Evolutionary conservation across 2,888 invertebrate genomes (phyloP).

Genomic region (Amaurobius ferox): DNA sequence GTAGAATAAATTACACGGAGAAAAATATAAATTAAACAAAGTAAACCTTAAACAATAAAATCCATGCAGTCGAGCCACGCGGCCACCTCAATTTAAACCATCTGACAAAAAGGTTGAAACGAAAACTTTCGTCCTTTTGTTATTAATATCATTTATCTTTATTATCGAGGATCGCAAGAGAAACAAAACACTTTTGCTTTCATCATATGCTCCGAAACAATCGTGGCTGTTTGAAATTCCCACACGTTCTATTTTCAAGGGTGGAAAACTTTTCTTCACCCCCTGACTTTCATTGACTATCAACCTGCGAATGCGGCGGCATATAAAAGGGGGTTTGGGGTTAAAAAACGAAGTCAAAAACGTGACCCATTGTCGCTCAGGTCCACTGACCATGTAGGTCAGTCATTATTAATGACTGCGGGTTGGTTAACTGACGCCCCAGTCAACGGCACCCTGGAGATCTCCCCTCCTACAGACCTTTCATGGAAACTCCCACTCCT

Average conservation of each 20-base stretch:
- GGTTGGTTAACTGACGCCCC: background rate
- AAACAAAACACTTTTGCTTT: background rate
- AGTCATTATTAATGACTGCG: constrained; percentile 59
- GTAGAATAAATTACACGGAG: too few species aligned
- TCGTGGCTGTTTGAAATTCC: constrained; percentile 10
- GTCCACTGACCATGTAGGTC: constrained; percentile 33
- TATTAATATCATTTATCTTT: background rate
- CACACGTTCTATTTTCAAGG: constrained; percentile 32
- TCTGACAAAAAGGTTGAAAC: too few species aligned
- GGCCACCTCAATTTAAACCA: too few species aligned
- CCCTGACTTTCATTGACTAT: background rate
- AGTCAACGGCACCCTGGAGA: constrained; percentile 40
- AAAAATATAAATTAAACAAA: too few species aligned
- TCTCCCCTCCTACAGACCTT: constrained; percentile 19
- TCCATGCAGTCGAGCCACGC: too few species aligned
- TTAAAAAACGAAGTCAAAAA: constrained; percentile 33
- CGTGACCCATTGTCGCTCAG: constrained; percentile 59
- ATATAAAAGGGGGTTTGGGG: background rate
- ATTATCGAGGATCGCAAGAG: background rate
- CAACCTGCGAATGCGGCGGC: background rate
- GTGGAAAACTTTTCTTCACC: constrained; percentile 13
- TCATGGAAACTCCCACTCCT: constrained; percentile 57
- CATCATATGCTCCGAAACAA: background rate
- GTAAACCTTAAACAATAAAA: too few species aligned
- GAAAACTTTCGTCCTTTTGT: background rate